Percentiles rank a stretch among this genome's conserved stretches.
Evolutionary conservation across 2,113 vertebrate species (phyloP).

Genomic region (Boleophthalmus pectinirostris): DNA sequence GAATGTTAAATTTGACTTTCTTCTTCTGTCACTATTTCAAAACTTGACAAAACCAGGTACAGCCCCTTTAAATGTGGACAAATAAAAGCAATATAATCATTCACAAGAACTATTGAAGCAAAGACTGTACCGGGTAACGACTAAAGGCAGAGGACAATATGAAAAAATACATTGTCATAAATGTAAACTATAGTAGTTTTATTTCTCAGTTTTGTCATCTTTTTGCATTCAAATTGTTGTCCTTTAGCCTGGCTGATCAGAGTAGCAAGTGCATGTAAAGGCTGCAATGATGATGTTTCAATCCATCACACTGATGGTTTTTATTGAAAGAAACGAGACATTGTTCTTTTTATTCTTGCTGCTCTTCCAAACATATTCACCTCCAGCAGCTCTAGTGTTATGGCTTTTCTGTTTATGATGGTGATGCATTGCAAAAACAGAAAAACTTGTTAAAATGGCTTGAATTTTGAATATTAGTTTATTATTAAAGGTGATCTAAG

Average conservation of each 20-base stretch:
- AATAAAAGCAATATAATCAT: constrained; percentile 70
- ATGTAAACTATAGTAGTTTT: constrained; percentile 33
- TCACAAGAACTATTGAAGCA: constrained; percentile 43
- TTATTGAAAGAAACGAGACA: constrained; percentile 36
- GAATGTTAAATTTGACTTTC: no score
- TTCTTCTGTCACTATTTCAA: neutral
- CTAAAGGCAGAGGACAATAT: constrained; percentile 43
- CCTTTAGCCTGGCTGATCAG: constrained; percentile 41
- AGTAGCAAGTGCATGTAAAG: constrained; percentile 52
- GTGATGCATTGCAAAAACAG: constrained; percentile 1
- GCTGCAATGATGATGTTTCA: constrained; percentile 59
- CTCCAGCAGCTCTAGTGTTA: constrained; percentile 34
- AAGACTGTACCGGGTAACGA: constrained; percentile 48
- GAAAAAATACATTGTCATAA: constrained; percentile 29
- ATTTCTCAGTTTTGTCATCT: constrained; percentile 38
- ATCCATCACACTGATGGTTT: constrained; percentile 74
- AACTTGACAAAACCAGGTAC: neutral
- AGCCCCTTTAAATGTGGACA: constrained; percentile 11
- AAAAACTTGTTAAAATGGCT: neutral
- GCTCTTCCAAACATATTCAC: constrained; percentile 59
- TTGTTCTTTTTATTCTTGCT: constrained; percentile 41
- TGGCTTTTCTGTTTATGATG: constrained; percentile 41
- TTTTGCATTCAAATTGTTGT: constrained; percentile 45
- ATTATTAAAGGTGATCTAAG: neutral
- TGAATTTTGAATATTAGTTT: neutral